Evolutionary conservation across 2,888 invertebrate genomes (phyloP).

Genomic region (Cheilosia vulpina): DNA sequence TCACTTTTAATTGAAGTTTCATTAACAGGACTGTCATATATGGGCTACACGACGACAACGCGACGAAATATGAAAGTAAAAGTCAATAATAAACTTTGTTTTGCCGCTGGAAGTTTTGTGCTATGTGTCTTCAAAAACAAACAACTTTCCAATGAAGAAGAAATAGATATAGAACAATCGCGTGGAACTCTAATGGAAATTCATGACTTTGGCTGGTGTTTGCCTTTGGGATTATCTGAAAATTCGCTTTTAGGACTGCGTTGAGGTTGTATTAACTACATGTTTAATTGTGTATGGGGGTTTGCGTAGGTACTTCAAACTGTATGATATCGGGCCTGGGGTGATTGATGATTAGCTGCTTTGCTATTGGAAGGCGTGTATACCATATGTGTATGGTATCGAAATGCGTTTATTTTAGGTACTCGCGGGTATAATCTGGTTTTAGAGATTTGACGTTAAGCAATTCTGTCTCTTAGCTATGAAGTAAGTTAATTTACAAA

Average conservation of each 20-base stretch:
- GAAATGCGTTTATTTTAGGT: conserved; percentile 12
- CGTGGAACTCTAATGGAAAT: not conserved
- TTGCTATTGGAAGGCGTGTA: conserved; percentile 24
- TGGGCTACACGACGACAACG: not conserved
- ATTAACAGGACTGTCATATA: conserved; percentile 57
- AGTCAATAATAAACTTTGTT: conserved; percentile 41
- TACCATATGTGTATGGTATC: conserved; percentile 40
- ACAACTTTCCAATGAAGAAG: conserved; percentile 20
- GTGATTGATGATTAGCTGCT: conserved; percentile 64
- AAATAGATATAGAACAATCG: not conserved
- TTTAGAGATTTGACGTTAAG: conserved; percentile 55
- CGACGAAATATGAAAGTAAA: conserved; percentile 23
- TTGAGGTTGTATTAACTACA: conserved; percentile 9
- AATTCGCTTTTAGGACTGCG: conserved; percentile 12
- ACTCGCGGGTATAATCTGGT: conserved; percentile 52
- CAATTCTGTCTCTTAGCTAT: conserved; percentile 34
- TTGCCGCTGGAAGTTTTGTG: not conserved
- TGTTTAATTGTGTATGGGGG: conserved; percentile 36
- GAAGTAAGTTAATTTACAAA: conserved; percentile 46
- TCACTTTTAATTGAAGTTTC: conserved; percentile 63
- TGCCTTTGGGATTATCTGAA: conserved; percentile 10
- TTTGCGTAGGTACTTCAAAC: conserved; percentile 19
- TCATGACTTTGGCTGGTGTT: not conserved
- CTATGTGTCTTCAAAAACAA: not conserved
- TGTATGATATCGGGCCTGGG: conserved; percentile 12